phyloP scores from a whole-genome alignment of 1,140 invertebrate genomes.

The Rhopalosiphum maidis region DNA sequence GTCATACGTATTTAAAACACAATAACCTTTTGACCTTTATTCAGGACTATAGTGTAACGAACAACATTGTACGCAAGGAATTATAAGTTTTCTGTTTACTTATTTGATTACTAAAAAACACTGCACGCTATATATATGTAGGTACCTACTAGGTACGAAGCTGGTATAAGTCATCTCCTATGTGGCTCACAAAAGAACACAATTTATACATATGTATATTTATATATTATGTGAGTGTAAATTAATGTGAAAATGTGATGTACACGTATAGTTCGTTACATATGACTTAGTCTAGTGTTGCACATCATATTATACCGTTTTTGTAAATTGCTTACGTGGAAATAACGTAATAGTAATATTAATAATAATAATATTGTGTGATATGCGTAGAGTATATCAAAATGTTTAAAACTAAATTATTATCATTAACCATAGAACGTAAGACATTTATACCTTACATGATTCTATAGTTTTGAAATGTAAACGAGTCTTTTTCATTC shows the following conservation, averaged over 20 bases:
- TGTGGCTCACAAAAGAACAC: not conserved
- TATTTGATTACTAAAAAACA: conserved; percentile 19
- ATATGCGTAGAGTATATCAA: not conserved
- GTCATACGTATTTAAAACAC: not conserved
- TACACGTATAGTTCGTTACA: not conserved
- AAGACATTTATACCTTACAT: not conserved
- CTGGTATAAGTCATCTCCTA: not conserved
- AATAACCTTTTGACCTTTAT: not conserved
- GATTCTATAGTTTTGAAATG: not conserved
- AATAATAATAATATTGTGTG: not conserved
- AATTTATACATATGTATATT: not conserved
- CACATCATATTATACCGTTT: not conserved
- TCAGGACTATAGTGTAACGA: not conserved
- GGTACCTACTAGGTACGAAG: not conserved
- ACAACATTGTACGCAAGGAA: not conserved
- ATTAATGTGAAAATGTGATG: not conserved
- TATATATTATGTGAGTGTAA: not conserved
- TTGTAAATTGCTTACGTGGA: not conserved
- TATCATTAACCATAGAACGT: too few relatives aligned
- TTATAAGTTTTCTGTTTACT: not conserved
- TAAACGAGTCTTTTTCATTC: too few relatives aligned
- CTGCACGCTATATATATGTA: not conserved
- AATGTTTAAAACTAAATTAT: not conserved
- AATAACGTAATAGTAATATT: not conserved
- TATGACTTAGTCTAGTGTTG: not conserved